Conservation (phyloP, 2,888 invertebrate genomes). For the Cantharis lateralis region DNA sequence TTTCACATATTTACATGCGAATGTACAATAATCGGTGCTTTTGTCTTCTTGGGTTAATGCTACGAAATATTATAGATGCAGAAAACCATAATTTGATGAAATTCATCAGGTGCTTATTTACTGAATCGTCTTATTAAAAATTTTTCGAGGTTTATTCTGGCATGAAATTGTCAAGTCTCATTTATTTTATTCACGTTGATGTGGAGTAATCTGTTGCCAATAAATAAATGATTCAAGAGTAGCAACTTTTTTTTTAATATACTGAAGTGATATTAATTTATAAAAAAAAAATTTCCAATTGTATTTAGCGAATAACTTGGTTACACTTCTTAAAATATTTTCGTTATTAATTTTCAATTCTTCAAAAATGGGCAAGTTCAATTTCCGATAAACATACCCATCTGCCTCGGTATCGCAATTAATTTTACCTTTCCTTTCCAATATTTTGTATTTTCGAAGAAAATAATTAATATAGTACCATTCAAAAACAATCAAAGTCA, state of each 20-base stretch:
- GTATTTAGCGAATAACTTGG: too few relatives aligned
- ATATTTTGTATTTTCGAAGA: too few relatives aligned
- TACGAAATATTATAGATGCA: slow-evolving; percentile 13
- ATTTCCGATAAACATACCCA: too few relatives aligned
- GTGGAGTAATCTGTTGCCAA: neutral
- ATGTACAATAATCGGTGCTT: slow-evolving; percentile 10
- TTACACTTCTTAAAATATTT: too few relatives aligned
- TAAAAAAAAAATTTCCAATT: too few relatives aligned
- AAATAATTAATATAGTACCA: too few relatives aligned
- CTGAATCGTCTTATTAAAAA: slow-evolving; percentile 1
- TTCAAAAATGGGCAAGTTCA: too few relatives aligned
- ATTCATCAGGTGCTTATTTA: slow-evolving; percentile 16
- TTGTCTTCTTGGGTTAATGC: slow-evolving; percentile 13
- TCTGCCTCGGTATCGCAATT: too few relatives aligned
- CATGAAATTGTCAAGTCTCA: neutral
- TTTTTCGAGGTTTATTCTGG: neutral
- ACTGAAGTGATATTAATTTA: too few relatives aligned
- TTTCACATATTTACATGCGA: slow-evolving; percentile 2
- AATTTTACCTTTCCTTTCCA: too few relatives aligned
- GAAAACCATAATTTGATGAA: slow-evolving; percentile 19
- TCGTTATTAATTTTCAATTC: too few relatives aligned
- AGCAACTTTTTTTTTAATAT: neutral
- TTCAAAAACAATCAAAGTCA: too few relatives aligned
- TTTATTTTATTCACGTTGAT: neutral
- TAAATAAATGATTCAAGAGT: neutral